phyloP scores from a whole-genome alignment of 2,888 invertebrate species.

The Amphipyra berbera region DNA sequence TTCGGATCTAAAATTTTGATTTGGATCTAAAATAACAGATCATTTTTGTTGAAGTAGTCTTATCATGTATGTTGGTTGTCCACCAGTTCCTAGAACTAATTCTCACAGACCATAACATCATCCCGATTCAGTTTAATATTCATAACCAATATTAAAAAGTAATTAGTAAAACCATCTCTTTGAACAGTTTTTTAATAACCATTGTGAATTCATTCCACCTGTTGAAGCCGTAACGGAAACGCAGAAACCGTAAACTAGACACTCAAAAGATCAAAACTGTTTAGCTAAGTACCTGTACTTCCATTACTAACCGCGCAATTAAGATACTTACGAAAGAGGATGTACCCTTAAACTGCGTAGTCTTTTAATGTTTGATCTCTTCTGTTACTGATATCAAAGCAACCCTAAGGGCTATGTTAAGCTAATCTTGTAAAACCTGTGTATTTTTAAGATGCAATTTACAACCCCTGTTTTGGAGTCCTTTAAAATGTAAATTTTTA shows the following conservation, averaged over 20 bases:
- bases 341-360: slow-evolving; percentile 55
- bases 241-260: background rate
- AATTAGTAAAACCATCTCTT: too few species aligned
- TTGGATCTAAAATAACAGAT: too few species aligned
- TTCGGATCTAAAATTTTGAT: too few species aligned
- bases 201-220: slow-evolving; percentile 3
- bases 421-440: slow-evolving; percentile 82
- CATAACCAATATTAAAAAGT: too few species aligned
- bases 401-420: slow-evolving; percentile 68
- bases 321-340: slow-evolving; percentile 52
- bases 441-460: slow-evolving; percentile 84
- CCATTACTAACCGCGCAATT: slow-evolving; percentile 59
- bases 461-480: slow-evolving; percentile 76
- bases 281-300: slow-evolving; percentile 41
- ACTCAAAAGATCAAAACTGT: slow-evolving; percentile 42
- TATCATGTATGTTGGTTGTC: too few species aligned
- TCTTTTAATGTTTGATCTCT: slow-evolving; percentile 80
- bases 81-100: too few species aligned
- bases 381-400: slow-evolving; percentile 81
- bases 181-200: too few species aligned
- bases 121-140: too few species aligned
- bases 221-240: slow-evolving; percentile 19
- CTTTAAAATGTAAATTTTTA: slow-evolving; percentile 79
- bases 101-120: too few species aligned
- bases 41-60: too few species aligned